phyloP scores from a whole-genome alignment of 2,888 invertebrate species.

The Ypsolopha sequella region DNA sequence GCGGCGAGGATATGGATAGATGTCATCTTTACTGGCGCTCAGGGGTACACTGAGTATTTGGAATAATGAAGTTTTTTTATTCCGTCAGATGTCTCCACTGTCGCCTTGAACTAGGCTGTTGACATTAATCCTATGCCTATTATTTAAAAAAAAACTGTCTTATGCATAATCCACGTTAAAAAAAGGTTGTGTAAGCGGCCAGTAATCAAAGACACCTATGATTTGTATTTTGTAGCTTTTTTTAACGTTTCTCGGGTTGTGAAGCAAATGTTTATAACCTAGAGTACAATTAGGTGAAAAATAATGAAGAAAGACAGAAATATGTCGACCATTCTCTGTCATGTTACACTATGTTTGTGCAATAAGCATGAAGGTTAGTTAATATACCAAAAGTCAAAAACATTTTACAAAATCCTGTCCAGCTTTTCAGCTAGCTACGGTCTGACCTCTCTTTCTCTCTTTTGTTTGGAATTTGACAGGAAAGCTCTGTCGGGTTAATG shows the following conservation, averaged over 20 bases:
- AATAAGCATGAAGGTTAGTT: no score
- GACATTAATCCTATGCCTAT: not conserved
- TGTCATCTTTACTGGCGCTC: slow-evolving; percentile 92
- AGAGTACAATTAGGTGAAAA: no score
- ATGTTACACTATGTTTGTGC: no score
- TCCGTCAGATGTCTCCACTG: not conserved
- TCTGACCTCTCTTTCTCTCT: no score
- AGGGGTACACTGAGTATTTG: slow-evolving; percentile 78
- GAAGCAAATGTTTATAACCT: no score
- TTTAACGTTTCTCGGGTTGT: not conserved
- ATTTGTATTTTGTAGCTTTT: not conserved
- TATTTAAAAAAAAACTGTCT: not conserved
- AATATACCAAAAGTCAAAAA: no score
- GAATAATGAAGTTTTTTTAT: slow-evolving; percentile 16
- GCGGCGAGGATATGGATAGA: slow-evolving; percentile 98
- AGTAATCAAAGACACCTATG: not conserved
- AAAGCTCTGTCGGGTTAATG: no score
- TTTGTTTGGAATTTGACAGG: no score
- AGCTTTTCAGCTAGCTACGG: no score
- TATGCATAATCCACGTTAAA: not conserved
- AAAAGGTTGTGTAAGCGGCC: not conserved
- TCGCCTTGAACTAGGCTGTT: not conserved
- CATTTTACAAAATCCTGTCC: no score
- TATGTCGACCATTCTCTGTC: no score
- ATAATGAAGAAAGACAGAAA: no score